Evolutionary conservation across 1,140 invertebrate species (phyloP).

Genomic region (Lasaia peninsularis): DNA sequence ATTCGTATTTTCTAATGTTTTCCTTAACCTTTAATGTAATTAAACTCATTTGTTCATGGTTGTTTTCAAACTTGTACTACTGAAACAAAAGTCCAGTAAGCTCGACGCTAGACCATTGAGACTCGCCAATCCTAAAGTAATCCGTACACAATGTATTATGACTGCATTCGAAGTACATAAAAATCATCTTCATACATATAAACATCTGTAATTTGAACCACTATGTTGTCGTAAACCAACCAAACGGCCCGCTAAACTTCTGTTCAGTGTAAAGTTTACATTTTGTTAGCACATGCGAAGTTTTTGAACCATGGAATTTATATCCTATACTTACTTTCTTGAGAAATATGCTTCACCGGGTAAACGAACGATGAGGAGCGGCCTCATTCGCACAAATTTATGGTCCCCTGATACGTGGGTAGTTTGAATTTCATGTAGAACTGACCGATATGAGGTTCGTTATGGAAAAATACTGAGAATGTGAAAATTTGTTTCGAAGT

Average conservation of each 20-base stretch:
- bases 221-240: background rate
- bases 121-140: too few relatives aligned
- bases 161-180: too few relatives aligned
- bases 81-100: too few relatives aligned
- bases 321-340: background rate
- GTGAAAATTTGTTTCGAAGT: too few relatives aligned
- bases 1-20: too few relatives aligned
- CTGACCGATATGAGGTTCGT: background rate
- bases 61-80: too few relatives aligned
- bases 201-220: background rate
- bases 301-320: slow-evolving; percentile 3
- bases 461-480: background rate
- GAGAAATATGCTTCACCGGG: background rate
- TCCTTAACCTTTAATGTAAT: too few relatives aligned
- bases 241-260: background rate
- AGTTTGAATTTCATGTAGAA: background rate
- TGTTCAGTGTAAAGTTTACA: background rate
- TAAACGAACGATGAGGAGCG: background rate
- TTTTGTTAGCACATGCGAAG: background rate
- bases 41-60: too few relatives aligned
- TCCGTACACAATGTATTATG: too few relatives aligned
- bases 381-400: slow-evolving; percentile 1
- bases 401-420: background rate
- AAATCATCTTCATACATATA: too few relatives aligned
- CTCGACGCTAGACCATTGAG: too few relatives aligned